phyloP scores from a whole-genome alignment of 2,797 vertebrate species.

The Neoniphon sammara region DNA sequence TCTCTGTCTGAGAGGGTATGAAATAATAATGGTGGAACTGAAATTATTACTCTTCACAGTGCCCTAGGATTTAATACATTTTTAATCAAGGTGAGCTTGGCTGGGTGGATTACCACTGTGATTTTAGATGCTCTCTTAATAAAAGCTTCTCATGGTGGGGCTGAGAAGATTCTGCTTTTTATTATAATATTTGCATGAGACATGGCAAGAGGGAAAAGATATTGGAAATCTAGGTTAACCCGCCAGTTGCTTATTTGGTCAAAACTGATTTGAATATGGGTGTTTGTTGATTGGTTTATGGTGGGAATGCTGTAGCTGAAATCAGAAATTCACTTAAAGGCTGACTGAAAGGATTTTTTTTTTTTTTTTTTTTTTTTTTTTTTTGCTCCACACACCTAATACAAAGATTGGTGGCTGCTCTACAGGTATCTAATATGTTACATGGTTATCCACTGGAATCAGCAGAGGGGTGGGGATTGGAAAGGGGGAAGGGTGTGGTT shows the following conservation, averaged over 20 bases:
- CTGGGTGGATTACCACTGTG: conserved; percentile 77
- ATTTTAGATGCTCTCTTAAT: conserved; percentile 80
- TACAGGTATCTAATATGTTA: conserved; percentile 69
- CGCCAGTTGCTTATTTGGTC: conserved; percentile 58
- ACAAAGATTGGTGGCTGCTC: conserved; percentile 57
- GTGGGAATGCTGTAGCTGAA: conserved; percentile 42
- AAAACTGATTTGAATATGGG: conserved; percentile 46
- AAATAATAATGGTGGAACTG: conserved; percentile 81
- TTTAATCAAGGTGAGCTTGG: conserved; percentile 84
- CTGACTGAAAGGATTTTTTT: conserved; percentile 6
- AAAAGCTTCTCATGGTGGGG: conserved; percentile 76
- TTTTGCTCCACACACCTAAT: conserved; percentile 53
- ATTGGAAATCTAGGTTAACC: conserved; percentile 67
- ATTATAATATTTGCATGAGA: conserved; percentile 80
- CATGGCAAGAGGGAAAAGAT: conserved; percentile 73
- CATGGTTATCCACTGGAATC: conserved; percentile 68
- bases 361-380: not conserved
- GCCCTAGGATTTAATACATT: conserved; percentile 83
- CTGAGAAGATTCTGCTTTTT: conserved; percentile 69
- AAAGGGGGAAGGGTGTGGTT: conserved; percentile 73
- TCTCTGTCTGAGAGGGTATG: conserved; percentile 81
- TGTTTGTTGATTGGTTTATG: conserved; percentile 62
- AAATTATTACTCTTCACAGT: conserved; percentile 83
- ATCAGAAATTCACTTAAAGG: conserved; percentile 37
- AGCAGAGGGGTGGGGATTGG: conserved; percentile 57